Evolutionary conservation across 1,140 invertebrate genomes (phyloP).

Genomic region (Conopomorpha cramerella): DNA sequence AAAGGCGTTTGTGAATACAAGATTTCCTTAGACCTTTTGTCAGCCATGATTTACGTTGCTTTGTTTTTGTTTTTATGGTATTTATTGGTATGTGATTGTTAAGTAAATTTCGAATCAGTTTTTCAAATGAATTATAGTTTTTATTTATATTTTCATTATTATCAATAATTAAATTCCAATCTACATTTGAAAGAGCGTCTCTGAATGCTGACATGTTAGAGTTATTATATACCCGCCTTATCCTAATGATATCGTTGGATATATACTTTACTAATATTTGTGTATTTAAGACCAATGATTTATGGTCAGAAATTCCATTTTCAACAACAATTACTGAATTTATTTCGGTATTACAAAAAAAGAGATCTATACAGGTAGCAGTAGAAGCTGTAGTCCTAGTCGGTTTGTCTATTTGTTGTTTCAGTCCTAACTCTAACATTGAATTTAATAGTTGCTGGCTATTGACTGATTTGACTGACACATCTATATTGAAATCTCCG

Average conservation of each 20-base stretch:
- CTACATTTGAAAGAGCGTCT: not conserved
- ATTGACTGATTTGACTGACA: not conserved
- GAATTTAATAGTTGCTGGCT: not conserved
- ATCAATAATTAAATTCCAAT: not conserved
- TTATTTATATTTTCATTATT: not conserved
- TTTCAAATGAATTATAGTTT: not conserved
- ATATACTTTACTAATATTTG: not conserved
- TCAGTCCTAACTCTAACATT: not conserved
- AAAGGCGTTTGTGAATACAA: conserved; percentile 1
- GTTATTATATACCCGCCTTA: not conserved
- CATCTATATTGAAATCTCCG: too few species aligned
- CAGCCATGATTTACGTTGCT: not conserved
- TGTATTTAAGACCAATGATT: not conserved
- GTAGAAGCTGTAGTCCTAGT: not conserved
- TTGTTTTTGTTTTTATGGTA: not conserved
- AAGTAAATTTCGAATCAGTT: not conserved
- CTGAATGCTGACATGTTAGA: conserved; percentile 1
- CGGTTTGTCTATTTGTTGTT: conserved; percentile 1
- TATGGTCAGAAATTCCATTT: conserved; percentile 4
- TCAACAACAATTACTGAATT: not conserved
- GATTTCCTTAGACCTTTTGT: conserved; percentile 1
- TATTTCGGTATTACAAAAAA: not conserved
- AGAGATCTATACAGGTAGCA: not conserved
- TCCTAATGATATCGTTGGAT: not conserved
- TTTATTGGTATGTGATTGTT: not conserved